Evolutionary conservation across 92 coral and sea anemone species (phyloP), one percentile per base, ranked within the genome.

Genomic region (Heliopora coerulea): DNA sequence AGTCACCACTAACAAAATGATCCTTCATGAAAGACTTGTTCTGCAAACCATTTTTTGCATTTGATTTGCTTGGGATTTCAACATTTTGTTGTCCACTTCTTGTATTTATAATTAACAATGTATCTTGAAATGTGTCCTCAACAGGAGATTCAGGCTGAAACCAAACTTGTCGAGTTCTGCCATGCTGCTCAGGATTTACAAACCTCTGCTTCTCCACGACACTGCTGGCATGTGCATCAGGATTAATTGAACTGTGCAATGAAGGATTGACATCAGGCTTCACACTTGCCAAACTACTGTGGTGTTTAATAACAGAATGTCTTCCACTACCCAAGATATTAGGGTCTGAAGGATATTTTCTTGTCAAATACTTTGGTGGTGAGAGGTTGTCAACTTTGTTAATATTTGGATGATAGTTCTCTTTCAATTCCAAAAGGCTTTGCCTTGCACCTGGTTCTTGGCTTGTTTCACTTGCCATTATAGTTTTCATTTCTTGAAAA

Each of bases 261-360:
- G 21, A 30, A 12, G 39, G 40, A 14, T 0, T 26, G 48, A 48
- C 29, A 8, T 66, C 73, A 8, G 56, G 33, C 27, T 20, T 66
- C 5, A 39, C 49, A 39, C 49, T 63, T 8, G 70, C 27, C 29
- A 67, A 26, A 67, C 74, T 44, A 12, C 40, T 67, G 23, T 67
- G 74, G 25, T 25, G 74, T 29, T 24, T 67, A 23, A 67, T 67
- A 0, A 67, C 74, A 1, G 74, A 67, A 20, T 48, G 24, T 48
- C 74, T 67, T 46, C 74, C 59, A 14, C 58, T 44, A 44, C 32
- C 5, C 18, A 21, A 7, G 13, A 30, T 44, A 2, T 67, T 35
- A 1, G 74, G 24, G 48, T 44, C 74, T 6, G 74, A 49, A 0
- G 74, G 52, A 27, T 26, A 46, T 41, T 44, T 28, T 44, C 44